phyloP scores from a whole-genome alignment of 2,797 vertebrate genomes.

The Australoheros facetus region DNA sequence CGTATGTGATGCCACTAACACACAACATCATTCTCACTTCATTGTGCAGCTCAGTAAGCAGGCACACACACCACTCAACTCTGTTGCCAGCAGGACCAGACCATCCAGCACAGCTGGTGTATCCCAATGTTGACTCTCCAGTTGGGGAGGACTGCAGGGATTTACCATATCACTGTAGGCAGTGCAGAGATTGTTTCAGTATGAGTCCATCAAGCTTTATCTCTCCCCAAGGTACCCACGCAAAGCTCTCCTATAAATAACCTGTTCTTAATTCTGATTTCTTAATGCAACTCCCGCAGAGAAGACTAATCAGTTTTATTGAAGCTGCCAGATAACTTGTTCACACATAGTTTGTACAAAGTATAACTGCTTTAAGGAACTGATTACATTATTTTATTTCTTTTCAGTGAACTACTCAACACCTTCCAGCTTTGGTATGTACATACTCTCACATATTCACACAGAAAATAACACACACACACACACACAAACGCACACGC shows the following conservation, averaged over 20 bases:
- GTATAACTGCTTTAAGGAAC: conserved; percentile 48
- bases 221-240: conserved; percentile 68
- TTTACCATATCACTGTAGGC: conserved; percentile 69
- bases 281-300: conserved; percentile 77
- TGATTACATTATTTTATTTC: conserved; percentile 59
- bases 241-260: conserved; percentile 80
- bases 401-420: conserved; percentile 49
- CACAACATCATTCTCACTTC: conserved; percentile 48
- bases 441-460: conserved; percentile 52
- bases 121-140: conserved; percentile 68
- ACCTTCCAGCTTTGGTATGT: conserved; percentile 64
- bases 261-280: conserved; percentile 79
- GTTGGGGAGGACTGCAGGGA: conserved; percentile 60
- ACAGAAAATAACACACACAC: conserved; percentile 29
- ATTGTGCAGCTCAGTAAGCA: conserved; percentile 18
- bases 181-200: conserved; percentile 56
- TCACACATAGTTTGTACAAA: conserved; percentile 48
- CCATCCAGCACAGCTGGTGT: conserved; percentile 62
- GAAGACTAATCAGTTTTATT: conserved; percentile 76
- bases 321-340: conserved; percentile 56
- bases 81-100: conserved; percentile 59
- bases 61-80: conserved; percentile 6
- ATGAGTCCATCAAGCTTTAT: conserved; percentile 78
- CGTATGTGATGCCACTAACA: conserved; percentile 53
- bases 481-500: conserved; percentile 15